Evolutionary conservation across 1,140 invertebrate genomes (phyloP), one percentile per base, ranked within the genome.

Genomic region (Subanguina moxae): DNA sequence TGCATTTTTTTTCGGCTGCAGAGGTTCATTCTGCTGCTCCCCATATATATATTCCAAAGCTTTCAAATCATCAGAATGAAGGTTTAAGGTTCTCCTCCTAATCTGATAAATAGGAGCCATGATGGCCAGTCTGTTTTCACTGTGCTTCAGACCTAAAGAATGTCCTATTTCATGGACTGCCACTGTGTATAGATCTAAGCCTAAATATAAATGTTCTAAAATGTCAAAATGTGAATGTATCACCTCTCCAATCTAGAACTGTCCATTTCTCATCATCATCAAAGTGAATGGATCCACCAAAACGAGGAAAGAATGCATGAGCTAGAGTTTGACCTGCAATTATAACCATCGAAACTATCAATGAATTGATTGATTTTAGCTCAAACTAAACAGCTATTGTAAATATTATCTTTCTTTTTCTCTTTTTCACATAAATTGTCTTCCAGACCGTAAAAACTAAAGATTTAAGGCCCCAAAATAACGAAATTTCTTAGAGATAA

Each of bases 91-190:
- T 19, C 17, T 3, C 15, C 48, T 52, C 23, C n/a, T 52, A 21
- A 15, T 52, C 23, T 52, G 48, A 15, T 52, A 52, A 25, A 52
- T 52, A 52, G 48, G 48, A 5, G 48, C 48, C 48, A 52, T 52
- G 48, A 52, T 52, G 48, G 48, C n/a, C 17, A 21, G 48, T 21
- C n/a, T 19, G 23, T 52, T 52, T 52, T 25, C n/a, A 21, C n/a
- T 21, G 23, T 52, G 48, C 23, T 52, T 52, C 15, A 52, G 48
- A 52, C 48, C 48, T 8, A 52, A 25, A 52, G 48, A 3, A 52
- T 52, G 48, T 3, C 48, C 48, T 21, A 52, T 52, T 15, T 52
- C 48, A 52, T 52, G 48, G 8, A 52, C 48, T 52, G 48, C 48
- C 3, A 52, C 48, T 52, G 48, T 7, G n/a, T 21, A 52, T 1